A percentile compares a stretch with the other conserved stretches of the same genome.
phyloP scores from a whole-genome alignment of 2,888 invertebrate species.

The Noctuana brunneofusca region DNA sequence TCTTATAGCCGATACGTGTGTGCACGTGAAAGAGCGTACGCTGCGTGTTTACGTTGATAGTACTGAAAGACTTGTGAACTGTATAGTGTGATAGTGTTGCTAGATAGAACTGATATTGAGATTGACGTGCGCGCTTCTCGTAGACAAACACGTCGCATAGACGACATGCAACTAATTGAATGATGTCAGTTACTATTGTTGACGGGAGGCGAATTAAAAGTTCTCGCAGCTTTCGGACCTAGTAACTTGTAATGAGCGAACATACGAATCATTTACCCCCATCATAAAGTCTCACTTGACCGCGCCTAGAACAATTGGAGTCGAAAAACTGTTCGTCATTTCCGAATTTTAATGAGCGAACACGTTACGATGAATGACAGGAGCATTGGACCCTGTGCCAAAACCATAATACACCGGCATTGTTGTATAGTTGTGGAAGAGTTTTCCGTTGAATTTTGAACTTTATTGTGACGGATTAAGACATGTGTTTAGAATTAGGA shows the following conservation, averaged over 20 bases:
- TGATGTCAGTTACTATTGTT: slow-evolving; percentile 59
- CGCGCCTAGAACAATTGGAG: slow-evolving; percentile 64
- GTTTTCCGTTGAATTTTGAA: slow-evolving; percentile 37
- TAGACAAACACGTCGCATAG: slow-evolving; percentile 61
- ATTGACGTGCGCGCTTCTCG: slow-evolving; percentile 62
- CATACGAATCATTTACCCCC: slow-evolving; percentile 50
- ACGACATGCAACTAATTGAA: slow-evolving; percentile 64
- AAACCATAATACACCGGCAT: slow-evolving; percentile 63
- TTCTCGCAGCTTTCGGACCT: slow-evolving; percentile 47
- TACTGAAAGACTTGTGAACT: slow-evolving; percentile 50
- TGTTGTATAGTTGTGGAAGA: slow-evolving; percentile 37
- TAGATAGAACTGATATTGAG: slow-evolving; percentile 65
- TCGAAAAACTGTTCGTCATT: slow-evolving; percentile 75
- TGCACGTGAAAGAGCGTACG: slow-evolving; percentile 71
- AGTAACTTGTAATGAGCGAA: slow-evolving; percentile 59
- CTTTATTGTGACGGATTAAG: slow-evolving; percentile 47
- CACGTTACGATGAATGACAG: slow-evolving; percentile 65
- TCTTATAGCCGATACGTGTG: slow-evolving; percentile 41
- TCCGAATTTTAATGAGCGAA: slow-evolving; percentile 76
- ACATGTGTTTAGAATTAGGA: slow-evolving; percentile 34
- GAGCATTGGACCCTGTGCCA: slow-evolving; percentile 73
- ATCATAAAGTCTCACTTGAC: slow-evolving; percentile 67
- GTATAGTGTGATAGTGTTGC: no score
- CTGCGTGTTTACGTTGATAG: slow-evolving; percentile 55
- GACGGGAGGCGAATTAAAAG: slow-evolving; percentile 57